Base-by-base conservation (phyloP, 1,140 invertebrate genomes). In the Micrasema longulum region DNA sequence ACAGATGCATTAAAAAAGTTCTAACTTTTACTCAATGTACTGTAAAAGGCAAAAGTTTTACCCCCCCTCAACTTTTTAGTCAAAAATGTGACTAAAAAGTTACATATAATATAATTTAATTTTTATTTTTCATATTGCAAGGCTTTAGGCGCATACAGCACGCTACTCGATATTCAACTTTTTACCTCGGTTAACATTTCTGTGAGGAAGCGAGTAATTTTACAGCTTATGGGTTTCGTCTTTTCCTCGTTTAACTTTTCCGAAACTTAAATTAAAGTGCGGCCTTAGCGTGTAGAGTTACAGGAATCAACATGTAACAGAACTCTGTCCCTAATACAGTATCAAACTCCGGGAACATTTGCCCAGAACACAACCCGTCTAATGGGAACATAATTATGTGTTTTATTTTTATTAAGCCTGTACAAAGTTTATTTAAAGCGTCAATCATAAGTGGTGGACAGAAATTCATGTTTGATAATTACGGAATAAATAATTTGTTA, bases 241-340 rank as follows among this genome's bases (percentile, higher is more conserved):
- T 69, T 57, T 57, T 31, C 60, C 43, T 52, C 45, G 65, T 22
- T 62, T 62, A 69, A 69, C 68, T 69, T 69, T 69, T 62, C 41
- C 23, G 18, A 53, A 73, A 74, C 57, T 74, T 74, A 74, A 74
- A 74, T 74, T 74, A 68, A 71, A 74, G 57, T 70, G 57, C 23
- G 18, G 41, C 43, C 64, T 20, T 66, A n/a, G 53, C 67, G 67
- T 63, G 67, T 22, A 20, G 35, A 50, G 20, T 64, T 45, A 50
- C 43, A 4, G 43, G 41, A 47, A 16, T 23, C 26, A 57, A 69
- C 66, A 69, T 36, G 35, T 18, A 38, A 57, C 10, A 26, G 36
- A 23, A 22, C 23, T 43, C 41, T 3, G 22, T 2, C 11, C 20
- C 22, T 41, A 45, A 41, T 63, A 43, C 36, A 43, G 57, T 63